Percentiles rank a stretch among this genome's conserved stretches.
Evolutionary conservation across 2,888 invertebrate species (phyloP).

Genomic region (Aphidoletes aphidimyza): DNA sequence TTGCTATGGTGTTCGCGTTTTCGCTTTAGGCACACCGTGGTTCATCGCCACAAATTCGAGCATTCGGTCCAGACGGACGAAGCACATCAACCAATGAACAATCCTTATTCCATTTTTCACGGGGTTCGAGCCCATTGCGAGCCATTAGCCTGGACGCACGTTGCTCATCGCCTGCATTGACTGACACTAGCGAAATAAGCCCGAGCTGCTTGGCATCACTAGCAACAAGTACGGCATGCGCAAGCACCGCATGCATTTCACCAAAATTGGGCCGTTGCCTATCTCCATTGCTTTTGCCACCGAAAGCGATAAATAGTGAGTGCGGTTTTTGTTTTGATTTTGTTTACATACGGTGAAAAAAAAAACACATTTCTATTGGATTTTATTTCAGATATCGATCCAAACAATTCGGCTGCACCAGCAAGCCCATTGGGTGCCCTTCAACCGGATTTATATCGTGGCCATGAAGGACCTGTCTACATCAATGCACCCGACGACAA

Average conservation of each 20-base stretch:
- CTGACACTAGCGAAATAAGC: conserved; percentile 76
- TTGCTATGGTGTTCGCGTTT: conserved; percentile 28
- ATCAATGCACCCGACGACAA: conserved; percentile 73
- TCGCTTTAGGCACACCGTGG: conserved; percentile 76
- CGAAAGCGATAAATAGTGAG: conserved; percentile 68
- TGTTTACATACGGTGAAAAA: no score
- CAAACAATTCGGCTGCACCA: conserved; percentile 62
- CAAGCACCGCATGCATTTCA: conserved; percentile 61
- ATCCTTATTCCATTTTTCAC: conserved; percentile 65
- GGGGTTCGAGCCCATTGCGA: conserved; percentile 83
- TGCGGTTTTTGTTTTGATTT: background rate
- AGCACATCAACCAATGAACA: conserved; percentile 67
- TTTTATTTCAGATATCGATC: conserved; percentile 59
- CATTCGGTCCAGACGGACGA: conserved; percentile 84
- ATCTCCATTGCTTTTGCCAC: conserved; percentile 82
- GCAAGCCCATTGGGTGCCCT: conserved; percentile 80
- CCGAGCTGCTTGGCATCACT: conserved; percentile 71
- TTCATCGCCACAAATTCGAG: conserved; percentile 85
- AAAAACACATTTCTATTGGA: no score
- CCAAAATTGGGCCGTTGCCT: conserved; percentile 71
- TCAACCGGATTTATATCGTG: conserved; percentile 87
- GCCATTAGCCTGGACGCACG: conserved; percentile 81
- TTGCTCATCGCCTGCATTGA: conserved; percentile 70
- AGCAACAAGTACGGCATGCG: conserved; percentile 59
- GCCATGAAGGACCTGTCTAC: conserved; percentile 81